phyloP scores from a whole-genome alignment of 2,888 invertebrate genomes.

The Clistopyga incitator region DNA sequence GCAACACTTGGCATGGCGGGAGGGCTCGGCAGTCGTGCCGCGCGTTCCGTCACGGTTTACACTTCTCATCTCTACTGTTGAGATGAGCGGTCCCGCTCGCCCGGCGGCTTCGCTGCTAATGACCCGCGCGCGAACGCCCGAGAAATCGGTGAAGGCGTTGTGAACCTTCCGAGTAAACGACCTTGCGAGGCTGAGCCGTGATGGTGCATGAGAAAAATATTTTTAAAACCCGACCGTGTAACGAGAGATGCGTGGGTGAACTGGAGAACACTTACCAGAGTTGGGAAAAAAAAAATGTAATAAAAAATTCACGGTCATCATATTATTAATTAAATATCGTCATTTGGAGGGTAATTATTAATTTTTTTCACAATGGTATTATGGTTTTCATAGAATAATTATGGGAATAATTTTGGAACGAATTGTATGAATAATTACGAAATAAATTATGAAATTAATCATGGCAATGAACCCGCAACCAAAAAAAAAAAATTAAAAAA shows the following conservation, averaged over 20 bases:
- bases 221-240: conserved; percentile 12
- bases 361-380: not conserved
- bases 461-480: no score
- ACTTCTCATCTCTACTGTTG: conserved; percentile 56
- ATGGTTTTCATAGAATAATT: not conserved
- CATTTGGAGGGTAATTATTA: not conserved
- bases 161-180: conserved; percentile 55
- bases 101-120: conserved; percentile 65
- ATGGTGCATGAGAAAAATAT: conserved; percentile 31
- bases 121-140: conserved; percentile 66
- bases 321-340: not conserved
- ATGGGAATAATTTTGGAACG: not conserved
- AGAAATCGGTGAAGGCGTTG: conserved; percentile 65
- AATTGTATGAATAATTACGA: not conserved
- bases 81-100: conserved; percentile 7
- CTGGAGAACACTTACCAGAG: conserved; percentile 21
- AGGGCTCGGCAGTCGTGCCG: conserved; percentile 58
- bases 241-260: conserved; percentile 49
- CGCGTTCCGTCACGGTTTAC: conserved; percentile 63
- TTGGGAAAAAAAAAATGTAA: not conserved
- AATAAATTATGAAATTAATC: no score
- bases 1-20: conserved; percentile 58
- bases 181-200: conserved; percentile 46
- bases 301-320: not conserved
- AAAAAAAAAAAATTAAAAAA: no score